Conservation (phyloP, 2,888 invertebrate genomes). For the Diogma glabrata region DNA sequence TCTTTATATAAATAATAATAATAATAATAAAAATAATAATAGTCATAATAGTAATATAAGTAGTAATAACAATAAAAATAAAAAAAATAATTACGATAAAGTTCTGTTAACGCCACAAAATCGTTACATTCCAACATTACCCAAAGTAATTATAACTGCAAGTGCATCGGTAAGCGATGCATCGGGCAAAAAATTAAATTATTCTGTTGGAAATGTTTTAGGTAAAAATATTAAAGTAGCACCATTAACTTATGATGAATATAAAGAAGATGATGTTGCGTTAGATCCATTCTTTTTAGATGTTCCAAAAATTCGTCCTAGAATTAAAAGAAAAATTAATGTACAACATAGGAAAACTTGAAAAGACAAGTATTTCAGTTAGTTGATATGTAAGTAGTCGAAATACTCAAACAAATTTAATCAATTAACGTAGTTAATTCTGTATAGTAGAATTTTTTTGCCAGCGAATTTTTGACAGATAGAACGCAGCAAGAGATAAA, state of each 20-base stretch:
- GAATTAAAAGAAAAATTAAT: slow-evolving; percentile 9
- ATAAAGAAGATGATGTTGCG: slow-evolving; percentile 60
- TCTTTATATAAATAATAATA: too few relatives aligned
- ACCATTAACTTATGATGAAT: slow-evolving; percentile 58
- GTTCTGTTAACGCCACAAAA: slow-evolving; percentile 20
- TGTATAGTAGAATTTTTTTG: too few relatives aligned
- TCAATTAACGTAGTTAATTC: too few relatives aligned
- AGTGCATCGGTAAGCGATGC: slow-evolving; percentile 64
- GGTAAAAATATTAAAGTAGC: slow-evolving; percentile 40
- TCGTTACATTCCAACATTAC: slow-evolving; percentile 34
- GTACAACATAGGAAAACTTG: too few relatives aligned
- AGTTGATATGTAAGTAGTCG: too few relatives aligned
- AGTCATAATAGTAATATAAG: background rate
- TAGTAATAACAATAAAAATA: slow-evolving; percentile 8
- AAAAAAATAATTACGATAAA: slow-evolving; percentile 11
- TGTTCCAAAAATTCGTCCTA: slow-evolving; percentile 54
- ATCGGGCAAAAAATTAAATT: slow-evolving; percentile 55
- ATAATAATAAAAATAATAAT: background rate
- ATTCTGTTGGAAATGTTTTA: slow-evolving; percentile 52
- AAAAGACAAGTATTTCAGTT: too few relatives aligned
- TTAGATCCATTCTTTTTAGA: slow-evolving; percentile 69
- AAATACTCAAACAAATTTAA: too few relatives aligned
- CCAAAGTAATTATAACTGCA: slow-evolving; percentile 58
- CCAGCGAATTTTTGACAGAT: too few relatives aligned
- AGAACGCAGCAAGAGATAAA: too few relatives aligned